phyloP scores from a whole-genome alignment of 2,113 vertebrate species.

The Tragulus kanchil region DNA sequence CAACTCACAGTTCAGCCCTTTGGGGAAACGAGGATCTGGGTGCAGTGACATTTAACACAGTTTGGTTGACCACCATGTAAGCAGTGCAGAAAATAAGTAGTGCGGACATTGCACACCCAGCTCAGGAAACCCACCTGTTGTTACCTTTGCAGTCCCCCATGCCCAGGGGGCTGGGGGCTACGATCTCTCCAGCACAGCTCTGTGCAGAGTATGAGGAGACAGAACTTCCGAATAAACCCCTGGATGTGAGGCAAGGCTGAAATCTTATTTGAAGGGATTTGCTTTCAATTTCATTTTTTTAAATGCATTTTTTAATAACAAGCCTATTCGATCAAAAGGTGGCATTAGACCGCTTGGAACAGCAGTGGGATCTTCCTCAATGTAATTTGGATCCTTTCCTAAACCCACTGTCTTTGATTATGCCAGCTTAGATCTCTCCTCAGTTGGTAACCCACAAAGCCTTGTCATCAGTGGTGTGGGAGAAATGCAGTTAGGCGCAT shows the following conservation, averaged over 20 bases:
- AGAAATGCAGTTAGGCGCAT: not conserved
- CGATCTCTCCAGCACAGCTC: not conserved
- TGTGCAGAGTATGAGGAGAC: not conserved
- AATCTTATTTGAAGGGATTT: slow-evolving; percentile 81
- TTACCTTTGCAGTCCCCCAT: not conserved
- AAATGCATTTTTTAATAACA: slow-evolving; percentile 79
- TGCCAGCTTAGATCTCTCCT: slow-evolving; percentile 60
- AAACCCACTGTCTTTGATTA: slow-evolving; percentile 57
- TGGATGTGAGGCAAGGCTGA: slow-evolving; percentile 65
- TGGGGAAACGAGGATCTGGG: not conserved
- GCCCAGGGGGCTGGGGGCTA: not conserved
- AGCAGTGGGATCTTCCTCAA: slow-evolving; percentile 51
- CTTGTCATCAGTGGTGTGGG: slow-evolving; percentile 4
- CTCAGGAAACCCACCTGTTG: not conserved
- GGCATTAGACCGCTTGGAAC: slow-evolving; percentile 53
- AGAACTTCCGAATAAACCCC: slow-evolving; percentile 65
- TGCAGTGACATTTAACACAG: too few relatives aligned
- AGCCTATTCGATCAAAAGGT: slow-evolving; percentile 70
- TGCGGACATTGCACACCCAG: too few relatives aligned
- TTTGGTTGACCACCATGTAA: not conserved
- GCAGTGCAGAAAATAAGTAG: not conserved
- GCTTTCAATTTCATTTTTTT: slow-evolving; percentile 76
- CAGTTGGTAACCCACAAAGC: slow-evolving; percentile 35
- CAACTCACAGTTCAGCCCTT: not conserved
- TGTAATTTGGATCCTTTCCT: slow-evolving; percentile 68